Evolutionary conservation across 2,113 vertebrate species (phyloP).

Genomic region (Nothobranchius kuhntae): DNA sequence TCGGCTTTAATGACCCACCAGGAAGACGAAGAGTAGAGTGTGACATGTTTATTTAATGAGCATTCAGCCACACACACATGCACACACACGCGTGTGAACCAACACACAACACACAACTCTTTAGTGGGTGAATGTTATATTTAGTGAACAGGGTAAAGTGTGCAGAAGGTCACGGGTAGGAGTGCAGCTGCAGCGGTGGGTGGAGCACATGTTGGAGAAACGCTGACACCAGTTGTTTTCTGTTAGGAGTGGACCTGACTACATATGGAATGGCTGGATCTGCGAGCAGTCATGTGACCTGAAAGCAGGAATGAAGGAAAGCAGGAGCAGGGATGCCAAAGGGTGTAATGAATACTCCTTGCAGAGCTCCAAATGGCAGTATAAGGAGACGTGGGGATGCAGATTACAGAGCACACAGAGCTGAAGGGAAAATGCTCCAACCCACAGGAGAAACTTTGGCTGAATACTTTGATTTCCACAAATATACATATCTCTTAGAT

Average conservation of each 20-base stretch:
- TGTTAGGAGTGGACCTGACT: slow-evolving; percentile 41
- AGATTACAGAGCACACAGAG: slow-evolving; percentile 44
- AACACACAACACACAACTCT: slow-evolving; percentile 5
- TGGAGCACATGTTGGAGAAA: slow-evolving; percentile 51
- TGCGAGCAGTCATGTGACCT: slow-evolving; percentile 51
- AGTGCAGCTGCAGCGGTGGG: slow-evolving; percentile 31
- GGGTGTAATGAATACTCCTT: slow-evolving; percentile 67
- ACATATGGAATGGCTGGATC: slow-evolving; percentile 70
- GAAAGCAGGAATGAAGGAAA: slow-evolving; percentile 20
- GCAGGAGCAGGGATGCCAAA: slow-evolving; percentile 39
- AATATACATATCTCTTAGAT: too few species aligned
- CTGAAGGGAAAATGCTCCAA: background rate
- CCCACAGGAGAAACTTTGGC: slow-evolving; percentile 15
- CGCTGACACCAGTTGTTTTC: slow-evolving; percentile 48
- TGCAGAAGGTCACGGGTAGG: slow-evolving; percentile 18
- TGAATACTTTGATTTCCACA: background rate
- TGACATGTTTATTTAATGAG: too few species aligned
- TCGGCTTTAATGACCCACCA: too few species aligned
- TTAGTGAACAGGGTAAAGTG: background rate
- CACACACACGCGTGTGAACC: background rate
- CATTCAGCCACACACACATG: too few species aligned
- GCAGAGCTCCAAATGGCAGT: slow-evolving; percentile 19
- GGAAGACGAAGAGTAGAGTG: too few species aligned
- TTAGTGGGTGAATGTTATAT: background rate
- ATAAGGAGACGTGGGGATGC: slow-evolving; percentile 28